Percentiles rank a stretch among this genome's conserved stretches.
Conservation (phyloP, 2,888 invertebrate genomes). For the Melanchra persicariae region DNA sequence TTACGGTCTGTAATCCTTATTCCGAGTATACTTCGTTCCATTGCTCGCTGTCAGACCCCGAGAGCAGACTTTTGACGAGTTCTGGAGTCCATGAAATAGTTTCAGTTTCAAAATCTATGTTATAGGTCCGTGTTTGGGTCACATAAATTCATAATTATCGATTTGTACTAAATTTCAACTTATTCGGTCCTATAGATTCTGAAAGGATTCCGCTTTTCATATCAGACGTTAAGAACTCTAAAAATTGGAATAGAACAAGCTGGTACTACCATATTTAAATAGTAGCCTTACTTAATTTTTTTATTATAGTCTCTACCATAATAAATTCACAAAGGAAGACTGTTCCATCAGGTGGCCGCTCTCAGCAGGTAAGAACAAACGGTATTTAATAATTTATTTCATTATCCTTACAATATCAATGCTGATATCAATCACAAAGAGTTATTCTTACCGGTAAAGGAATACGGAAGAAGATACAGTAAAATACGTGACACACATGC, state of each 20-base stretch:
- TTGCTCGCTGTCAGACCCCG: no score
- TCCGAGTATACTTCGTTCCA: no score
- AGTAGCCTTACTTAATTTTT: background rate
- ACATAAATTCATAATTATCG: no score
- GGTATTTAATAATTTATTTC: conserved; percentile 21
- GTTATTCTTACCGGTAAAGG: conserved; percentile 42
- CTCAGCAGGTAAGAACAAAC: conserved; percentile 20
- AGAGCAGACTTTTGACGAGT: no score
- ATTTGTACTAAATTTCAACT: no score
- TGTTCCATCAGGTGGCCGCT: background rate
- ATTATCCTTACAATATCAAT: conserved; percentile 54
- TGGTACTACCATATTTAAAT: background rate
- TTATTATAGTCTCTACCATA: background rate
- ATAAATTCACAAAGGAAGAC: conserved; percentile 18
- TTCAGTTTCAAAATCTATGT: no score
- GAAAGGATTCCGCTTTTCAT: no score
- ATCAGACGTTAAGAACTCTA: background rate
- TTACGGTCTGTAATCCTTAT: no score
- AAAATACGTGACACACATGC: conserved; percentile 52
- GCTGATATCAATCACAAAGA: conserved; percentile 59
- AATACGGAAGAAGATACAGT: conserved; percentile 52
- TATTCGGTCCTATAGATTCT: no score
- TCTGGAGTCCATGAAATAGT: no score
- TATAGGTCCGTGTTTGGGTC: no score
- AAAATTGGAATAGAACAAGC: background rate